A percentile compares a stretch with the other conserved stretches of the same genome.
Conservation (phyloP, 2,888 invertebrate genomes). For the Ceraclea dissimilis region DNA sequence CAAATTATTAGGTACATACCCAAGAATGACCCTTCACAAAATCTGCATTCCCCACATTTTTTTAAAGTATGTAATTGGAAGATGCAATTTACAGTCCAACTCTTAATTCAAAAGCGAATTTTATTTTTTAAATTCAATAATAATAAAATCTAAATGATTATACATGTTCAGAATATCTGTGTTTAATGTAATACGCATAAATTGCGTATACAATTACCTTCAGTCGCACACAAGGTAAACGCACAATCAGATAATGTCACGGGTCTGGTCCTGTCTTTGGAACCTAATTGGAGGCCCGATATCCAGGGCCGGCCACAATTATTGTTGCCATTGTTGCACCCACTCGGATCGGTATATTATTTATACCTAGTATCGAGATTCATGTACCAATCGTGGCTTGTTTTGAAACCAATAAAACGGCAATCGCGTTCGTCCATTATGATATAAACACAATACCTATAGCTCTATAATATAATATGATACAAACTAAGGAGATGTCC, state of each 20-base stretch:
- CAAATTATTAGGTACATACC: too few species aligned
- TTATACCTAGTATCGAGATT: constrained; percentile 13
- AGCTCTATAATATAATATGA: background rate
- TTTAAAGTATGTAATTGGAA: too few species aligned
- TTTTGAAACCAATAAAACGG: constrained; percentile 19
- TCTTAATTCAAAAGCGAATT: background rate
- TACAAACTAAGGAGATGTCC: constrained; percentile 7
- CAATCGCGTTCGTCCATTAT: constrained; percentile 16
- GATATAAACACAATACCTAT: constrained; percentile 10
- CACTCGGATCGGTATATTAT: constrained; percentile 9
- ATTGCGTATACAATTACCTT: background rate
- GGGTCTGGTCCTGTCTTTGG: constrained; percentile 1
- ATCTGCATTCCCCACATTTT: too few species aligned
- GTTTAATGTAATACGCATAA: background rate
- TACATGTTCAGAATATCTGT: background rate
- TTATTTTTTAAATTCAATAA: background rate
- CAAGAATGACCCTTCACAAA: too few species aligned
- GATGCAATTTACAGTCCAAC: background rate
- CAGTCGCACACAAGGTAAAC: background rate
- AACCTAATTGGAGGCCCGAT: constrained; percentile 21
- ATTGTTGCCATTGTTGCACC: constrained; percentile 16
- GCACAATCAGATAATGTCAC: constrained; percentile 1
- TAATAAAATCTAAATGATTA: background rate
- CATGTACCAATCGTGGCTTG: constrained; percentile 17
- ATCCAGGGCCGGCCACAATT: constrained; percentile 15